Conservation (phyloP, 2,797 vertebrate genomes). For the Sebastes vulpes region DNA sequence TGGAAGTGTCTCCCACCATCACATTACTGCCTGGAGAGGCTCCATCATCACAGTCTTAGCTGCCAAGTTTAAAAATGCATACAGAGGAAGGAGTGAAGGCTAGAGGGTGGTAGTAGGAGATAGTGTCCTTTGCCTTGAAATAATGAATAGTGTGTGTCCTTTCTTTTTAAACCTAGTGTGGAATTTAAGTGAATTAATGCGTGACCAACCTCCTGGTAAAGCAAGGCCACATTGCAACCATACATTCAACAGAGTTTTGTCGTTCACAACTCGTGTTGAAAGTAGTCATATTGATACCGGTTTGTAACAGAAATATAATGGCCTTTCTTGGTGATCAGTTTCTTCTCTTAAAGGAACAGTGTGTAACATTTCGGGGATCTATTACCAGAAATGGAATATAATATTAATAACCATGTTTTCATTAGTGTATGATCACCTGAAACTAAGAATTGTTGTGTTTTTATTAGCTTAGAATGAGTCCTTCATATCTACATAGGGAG, state of each 20-base stretch:
- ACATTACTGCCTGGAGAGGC: conserved; percentile 57
- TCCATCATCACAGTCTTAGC: conserved; percentile 51
- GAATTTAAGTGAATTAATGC: not conserved
- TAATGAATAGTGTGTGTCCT: conserved; percentile 5
- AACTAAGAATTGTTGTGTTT: no score
- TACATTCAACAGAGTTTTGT: not conserved
- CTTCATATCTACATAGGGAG: no score
- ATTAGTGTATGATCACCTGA: no score
- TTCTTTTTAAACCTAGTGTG: not conserved
- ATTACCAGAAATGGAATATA: no score
- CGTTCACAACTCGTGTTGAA: not conserved
- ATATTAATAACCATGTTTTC: no score
- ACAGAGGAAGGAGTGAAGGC: conserved; percentile 25
- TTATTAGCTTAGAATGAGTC: no score
- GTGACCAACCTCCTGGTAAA: not conserved
- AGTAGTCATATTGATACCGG: not conserved
- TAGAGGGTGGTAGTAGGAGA: conserved; percentile 1
- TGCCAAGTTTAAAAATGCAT: conserved; percentile 59
- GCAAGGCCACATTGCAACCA: not conserved
- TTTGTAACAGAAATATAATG: not conserved
- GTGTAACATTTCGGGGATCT: no score
- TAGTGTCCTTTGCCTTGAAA: conserved; percentile 23
- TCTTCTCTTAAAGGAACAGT: not conserved
- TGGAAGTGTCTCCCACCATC: conserved; percentile 59
- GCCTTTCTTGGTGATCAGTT: not conserved